Percentiles rank a stretch among this genome's conserved stretches.
These are phyloP conservation scores for Mus spretus DNA, from an alignment of 2,797 vertebrate species.

Conservation along the genomic window DNA sequence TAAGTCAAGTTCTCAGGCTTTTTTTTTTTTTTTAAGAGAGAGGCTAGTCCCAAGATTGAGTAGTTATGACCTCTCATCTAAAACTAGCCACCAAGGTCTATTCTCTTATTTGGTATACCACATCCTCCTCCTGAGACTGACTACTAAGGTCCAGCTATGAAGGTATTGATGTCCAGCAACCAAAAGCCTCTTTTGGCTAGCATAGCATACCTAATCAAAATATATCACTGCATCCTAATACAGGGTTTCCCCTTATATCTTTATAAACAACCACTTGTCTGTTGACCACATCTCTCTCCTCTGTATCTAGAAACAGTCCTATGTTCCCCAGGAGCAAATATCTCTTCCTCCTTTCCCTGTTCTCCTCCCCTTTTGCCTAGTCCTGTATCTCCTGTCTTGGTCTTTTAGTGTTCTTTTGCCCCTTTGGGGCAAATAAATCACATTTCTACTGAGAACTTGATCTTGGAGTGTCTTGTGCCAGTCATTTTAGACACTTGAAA, in stretches of 20 bases:
- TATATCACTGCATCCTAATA: not conserved
- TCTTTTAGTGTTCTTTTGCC: not conserved
- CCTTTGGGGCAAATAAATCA: not conserved
- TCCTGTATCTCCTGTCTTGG: not conserved
- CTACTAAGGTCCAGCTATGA: not conserved
- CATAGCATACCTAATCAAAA: not conserved
- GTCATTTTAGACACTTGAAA: not conserved
- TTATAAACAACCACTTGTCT: not conserved
- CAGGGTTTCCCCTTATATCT: not conserved
- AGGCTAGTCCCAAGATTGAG: not conserved
- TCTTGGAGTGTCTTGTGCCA: not conserved
- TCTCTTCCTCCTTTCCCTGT: not conserved
- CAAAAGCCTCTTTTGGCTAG: not conserved
- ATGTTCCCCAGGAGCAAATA: not conserved
- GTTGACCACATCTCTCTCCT: not conserved
- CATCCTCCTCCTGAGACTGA: not conserved
- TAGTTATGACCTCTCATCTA: not conserved
- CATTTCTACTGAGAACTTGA: not conserved
- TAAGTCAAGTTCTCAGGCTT: not conserved
- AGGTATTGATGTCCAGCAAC: not conserved
- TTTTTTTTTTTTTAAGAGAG: not conserved
- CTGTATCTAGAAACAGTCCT: not conserved
- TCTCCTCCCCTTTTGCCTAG: not conserved
- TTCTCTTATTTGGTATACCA: not conserved
- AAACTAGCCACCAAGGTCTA: not conserved